Percentiles rank a stretch among this genome's conserved stretches.
phyloP scores from a whole-genome alignment of 2,888 invertebrate species.

The Conops quadrifasciatus region DNA sequence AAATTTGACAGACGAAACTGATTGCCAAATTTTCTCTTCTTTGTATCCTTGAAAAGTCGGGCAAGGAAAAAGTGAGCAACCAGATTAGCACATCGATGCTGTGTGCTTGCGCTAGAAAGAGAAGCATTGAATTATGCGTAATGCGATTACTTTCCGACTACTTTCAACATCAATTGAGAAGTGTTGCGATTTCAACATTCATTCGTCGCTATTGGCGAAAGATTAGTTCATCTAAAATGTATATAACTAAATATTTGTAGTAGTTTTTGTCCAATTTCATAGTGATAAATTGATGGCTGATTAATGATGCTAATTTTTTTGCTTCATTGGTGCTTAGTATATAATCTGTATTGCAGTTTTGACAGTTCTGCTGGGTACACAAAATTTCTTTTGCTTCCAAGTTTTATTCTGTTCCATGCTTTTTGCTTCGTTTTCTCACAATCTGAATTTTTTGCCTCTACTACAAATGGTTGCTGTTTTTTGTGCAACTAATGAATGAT shows the following conservation, averaged over 20 bases:
- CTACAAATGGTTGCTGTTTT: constrained; percentile 25
- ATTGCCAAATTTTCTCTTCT: constrained; percentile 21
- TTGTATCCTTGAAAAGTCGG: constrained; percentile 30
- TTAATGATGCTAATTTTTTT: background rate
- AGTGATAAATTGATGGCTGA: background rate
- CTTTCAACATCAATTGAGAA: background rate
- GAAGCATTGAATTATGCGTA: background rate
- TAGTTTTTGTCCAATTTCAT: too few species aligned
- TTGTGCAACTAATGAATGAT: too few species aligned
- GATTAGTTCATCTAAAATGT: too few species aligned
- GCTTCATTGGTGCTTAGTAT: too few species aligned
- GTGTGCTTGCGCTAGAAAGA: constrained; percentile 2
- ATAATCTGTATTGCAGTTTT: constrained; percentile 20
- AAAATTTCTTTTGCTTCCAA: constrained; percentile 26
- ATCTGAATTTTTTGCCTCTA: constrained; percentile 10
- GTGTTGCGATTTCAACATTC: background rate
- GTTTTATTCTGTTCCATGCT: constrained; percentile 10
- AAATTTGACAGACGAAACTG: background rate
- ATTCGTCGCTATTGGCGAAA: background rate
- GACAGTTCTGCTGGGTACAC: constrained; percentile 29
- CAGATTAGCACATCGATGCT: background rate
- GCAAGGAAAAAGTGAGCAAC: background rate
- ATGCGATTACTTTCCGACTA: too few species aligned
- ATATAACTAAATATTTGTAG: too few species aligned
- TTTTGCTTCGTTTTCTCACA: constrained; percentile 21